Evolutionary conservation across 2,113 vertebrate genomes (phyloP).

Genomic region (Neogale vison): DNA sequence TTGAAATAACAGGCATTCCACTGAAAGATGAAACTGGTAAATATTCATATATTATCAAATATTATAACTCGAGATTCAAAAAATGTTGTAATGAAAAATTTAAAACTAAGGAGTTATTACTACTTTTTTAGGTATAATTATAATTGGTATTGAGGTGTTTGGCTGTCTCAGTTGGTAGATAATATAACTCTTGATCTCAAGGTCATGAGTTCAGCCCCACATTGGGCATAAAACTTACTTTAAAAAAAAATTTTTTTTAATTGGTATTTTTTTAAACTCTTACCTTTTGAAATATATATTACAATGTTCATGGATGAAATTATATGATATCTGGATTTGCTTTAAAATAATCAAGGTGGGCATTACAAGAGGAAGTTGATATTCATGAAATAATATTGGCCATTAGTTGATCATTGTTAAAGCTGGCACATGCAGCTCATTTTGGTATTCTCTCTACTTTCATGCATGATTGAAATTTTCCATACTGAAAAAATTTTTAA

Average conservation of each 20-base stretch:
- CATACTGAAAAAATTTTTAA: neutral
- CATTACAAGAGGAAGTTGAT: neutral
- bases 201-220: neutral
- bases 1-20: conserved; percentile 8
- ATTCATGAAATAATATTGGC: neutral
- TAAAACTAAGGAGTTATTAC: neutral
- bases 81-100: neutral
- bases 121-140: neutral
- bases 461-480: neutral
- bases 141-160: neutral
- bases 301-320: neutral
- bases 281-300: neutral
- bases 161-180: neutral
- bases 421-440: neutral
- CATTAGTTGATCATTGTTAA: neutral
- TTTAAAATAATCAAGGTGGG: neutral
- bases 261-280: neutral
- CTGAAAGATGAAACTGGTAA: neutral
- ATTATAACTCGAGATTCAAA: neutral
- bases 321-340: neutral
- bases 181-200: neutral
- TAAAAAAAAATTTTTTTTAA: neutral
- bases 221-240: neutral
- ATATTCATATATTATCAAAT: neutral
- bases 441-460: neutral